Evolutionary conservation across 2,797 vertebrate species (phyloP), one percentile per base, ranked within the genome.

Genomic region (Esox masquinongy): DNA sequence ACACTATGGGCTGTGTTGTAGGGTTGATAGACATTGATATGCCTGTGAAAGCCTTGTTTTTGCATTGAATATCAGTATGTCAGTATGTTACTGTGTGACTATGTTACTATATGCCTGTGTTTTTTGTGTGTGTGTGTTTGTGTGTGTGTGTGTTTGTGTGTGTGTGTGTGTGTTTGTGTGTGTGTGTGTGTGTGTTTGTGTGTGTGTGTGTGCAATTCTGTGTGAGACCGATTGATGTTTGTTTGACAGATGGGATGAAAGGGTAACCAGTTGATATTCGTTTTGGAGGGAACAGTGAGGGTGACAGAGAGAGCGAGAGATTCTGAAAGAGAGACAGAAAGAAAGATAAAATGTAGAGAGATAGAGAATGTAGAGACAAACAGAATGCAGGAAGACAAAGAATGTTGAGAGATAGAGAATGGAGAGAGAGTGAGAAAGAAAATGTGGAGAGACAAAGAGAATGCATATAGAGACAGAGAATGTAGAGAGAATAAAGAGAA

Each of bases 341-440:
- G 51, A 19, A 68, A 43, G 74, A 17, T 8, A 51, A 49, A 29
- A 56, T 49, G 34, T 19, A 68, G 74, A 26, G 74, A 49, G 79
- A 82, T 82, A 78, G 73, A 76, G 77, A 77, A 71, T 68, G 79
- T 7, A 3, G 2, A 7, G 39, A 66, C 63, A 59, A 71, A 70
- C 74, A 76, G 74, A 78, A 56, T 39, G 36, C 7, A 64, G 73
- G n/a, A n/a, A 43, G 5, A 43, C 1, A 43, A 6, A 43, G 39
- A 43, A 43, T 43, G 39, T 2, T 1, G 29, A 31, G 1, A 31
- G 1, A 31, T 1, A 31, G 29, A 31, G 3, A 31, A 31, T 31
- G 29, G 29, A 31, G 29, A 31, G 29, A 31, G 29, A 31, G 29
- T 31, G 1, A 31, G 1, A 31, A 31, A 31, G 29, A 31, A 31